Percentiles rank a stretch among this genome's conserved stretches.
Conservation (phyloP, 1,140 invertebrate genomes). For the Ctenoplectra terminalis region DNA sequence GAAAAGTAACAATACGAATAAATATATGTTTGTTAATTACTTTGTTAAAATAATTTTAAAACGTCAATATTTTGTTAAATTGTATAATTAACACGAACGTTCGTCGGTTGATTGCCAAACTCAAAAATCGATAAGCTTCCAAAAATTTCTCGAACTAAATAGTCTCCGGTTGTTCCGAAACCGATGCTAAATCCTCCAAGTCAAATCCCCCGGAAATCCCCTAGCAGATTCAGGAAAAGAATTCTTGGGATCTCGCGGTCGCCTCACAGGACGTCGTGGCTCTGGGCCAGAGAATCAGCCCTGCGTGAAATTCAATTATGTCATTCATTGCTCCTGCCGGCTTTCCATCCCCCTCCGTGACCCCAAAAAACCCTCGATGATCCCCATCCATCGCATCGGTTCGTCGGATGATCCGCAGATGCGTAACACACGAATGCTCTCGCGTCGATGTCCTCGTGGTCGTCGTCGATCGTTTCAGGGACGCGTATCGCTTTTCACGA, state of each 20-base stretch:
- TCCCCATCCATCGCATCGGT: conserved; percentile 67
- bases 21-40: too few relatives aligned
- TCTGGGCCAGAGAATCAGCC: conserved; percentile 60
- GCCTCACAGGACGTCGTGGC: neutral
- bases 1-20: too few relatives aligned
- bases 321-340: conserved; percentile 74
- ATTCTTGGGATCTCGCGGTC: conserved; percentile 26
- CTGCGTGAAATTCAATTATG: conserved; percentile 82
- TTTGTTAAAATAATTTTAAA: too few relatives aligned
- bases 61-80: too few relatives aligned
- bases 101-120: too few relatives aligned
- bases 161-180: neutral
- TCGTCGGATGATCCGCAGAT: conserved; percentile 78
- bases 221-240: conserved; percentile 2
- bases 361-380: conserved; percentile 56
- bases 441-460: conserved; percentile 20
- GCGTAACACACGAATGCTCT: conserved; percentile 71
- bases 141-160: too few relatives aligned
- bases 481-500: conserved; percentile 70
- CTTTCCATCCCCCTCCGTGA: conserved; percentile 28
- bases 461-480: conserved; percentile 20
- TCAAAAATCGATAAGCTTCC: too few relatives aligned
- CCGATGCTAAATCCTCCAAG: neutral
- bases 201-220: conserved; percentile 28
- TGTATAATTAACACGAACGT: too few relatives aligned